Conservation (phyloP, 1,140 invertebrate genomes). For the Tribolium madens region DNA sequence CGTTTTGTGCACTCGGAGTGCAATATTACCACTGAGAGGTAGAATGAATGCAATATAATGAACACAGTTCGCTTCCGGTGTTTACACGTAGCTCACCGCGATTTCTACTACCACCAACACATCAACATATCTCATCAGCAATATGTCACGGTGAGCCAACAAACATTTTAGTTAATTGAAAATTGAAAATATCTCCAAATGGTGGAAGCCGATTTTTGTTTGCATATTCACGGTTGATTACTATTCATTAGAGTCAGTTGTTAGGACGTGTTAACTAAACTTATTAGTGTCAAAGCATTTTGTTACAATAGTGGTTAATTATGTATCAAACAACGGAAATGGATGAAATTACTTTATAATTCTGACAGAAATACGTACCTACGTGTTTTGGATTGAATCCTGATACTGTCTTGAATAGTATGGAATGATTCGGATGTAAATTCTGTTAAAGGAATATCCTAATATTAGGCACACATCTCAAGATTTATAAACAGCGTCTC, state of each 20-base stretch:
- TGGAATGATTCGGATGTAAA: not conserved
- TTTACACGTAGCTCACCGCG: constrained; percentile 29
- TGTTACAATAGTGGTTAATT: constrained; percentile 6
- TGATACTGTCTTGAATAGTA: not conserved
- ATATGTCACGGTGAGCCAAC: not conserved
- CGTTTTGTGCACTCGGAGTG: constrained; percentile 10
- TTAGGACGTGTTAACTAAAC: not conserved
- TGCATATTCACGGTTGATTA: not conserved
- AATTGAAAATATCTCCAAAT: not conserved
- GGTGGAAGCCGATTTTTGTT: not conserved
- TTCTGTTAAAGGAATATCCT: not conserved
- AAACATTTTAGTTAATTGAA: not conserved
- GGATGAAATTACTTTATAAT: constrained; percentile 6
- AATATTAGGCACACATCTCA: not conserved
- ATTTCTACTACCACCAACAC: not conserved
- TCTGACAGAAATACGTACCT: not conserved
- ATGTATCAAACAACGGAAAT: not conserved
- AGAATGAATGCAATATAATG: constrained; percentile 26
- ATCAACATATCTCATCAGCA: not conserved
- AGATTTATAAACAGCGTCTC: not conserved
- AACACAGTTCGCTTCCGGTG: constrained; percentile 15
- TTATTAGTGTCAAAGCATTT: not conserved
- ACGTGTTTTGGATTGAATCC: constrained; percentile 9
- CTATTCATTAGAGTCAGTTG: not conserved
- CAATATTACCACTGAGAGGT: constrained; percentile 18